Evolutionary conservation across 2,888 invertebrate genomes (phyloP), one percentile per base, ranked within the genome.

Genomic region (Hypomecis atomaria): DNA sequence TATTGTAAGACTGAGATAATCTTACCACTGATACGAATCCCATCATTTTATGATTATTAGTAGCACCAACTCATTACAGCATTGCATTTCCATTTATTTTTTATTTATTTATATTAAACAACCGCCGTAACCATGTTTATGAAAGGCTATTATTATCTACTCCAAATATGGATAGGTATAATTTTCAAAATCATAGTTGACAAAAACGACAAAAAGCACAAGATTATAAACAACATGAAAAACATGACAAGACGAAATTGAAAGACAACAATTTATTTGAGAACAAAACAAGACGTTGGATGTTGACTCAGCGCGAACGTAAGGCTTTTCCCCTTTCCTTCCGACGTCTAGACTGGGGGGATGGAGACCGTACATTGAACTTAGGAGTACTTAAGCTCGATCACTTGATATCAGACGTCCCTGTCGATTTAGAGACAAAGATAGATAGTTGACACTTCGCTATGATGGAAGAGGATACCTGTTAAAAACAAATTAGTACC

Each of bases 341-440:
- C 62, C 71, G 65, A 66, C 74, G 88, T 88, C 85, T 86, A 85
- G 85, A 85, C 85, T 76, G 64, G 49, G 69, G 61, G 67, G 65
- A 76, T 54, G 70, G 59, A 62, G 65, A 74, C 50, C 47, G 55
- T 43, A 42, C 60, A 57, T 13, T 65, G 65, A 53, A 57, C 60
- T 56, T n/a, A 5, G 8, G n/a, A 59, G 63, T 50, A 49, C 40
- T 38, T 5, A 7, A 59, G 40, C 50, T 59, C 23, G 9, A 4
- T 40, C 13, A 49, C 44, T 8, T n/a, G 23, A 40, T 48, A 53
- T 11, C 13, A 38, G 44, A 49, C 37, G 49, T 13, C 13, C 11
- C 0, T 7, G n/a, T 36, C 7, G 0, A 36, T 36, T 11, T 6
- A 49, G 23, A 23, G 23, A 23, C 23, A 23, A 23, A 23, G 23